Evolutionary conservation across 2,888 invertebrate genomes (phyloP).

Genomic region (Venustoraphidia nigricollis): DNA sequence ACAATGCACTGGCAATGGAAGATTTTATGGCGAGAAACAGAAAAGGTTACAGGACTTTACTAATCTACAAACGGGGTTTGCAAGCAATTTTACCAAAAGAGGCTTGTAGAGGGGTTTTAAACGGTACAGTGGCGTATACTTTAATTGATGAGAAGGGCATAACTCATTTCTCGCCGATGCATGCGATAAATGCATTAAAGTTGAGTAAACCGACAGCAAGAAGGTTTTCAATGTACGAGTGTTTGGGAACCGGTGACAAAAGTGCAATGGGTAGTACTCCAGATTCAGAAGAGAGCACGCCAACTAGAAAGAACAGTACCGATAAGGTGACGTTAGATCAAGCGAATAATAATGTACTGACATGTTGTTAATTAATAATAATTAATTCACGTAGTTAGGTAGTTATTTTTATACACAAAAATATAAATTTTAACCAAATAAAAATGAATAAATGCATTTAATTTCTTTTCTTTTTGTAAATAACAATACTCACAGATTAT

Average conservation of each 20-base stretch:
- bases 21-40: constrained; percentile 50
- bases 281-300: constrained; percentile 31
- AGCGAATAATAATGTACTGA: constrained; percentile 1
- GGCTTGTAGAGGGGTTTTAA: constrained; percentile 54
- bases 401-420: no score
- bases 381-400: background rate
- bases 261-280: constrained; percentile 31
- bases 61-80: constrained; percentile 57
- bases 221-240: constrained; percentile 50
- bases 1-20: constrained; percentile 62
- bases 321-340: constrained; percentile 4
- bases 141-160: constrained; percentile 64
- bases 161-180: constrained; percentile 57
- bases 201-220: constrained; percentile 47
- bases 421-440: no score
- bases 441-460: no score
- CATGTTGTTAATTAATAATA: constrained; percentile 3
- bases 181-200: constrained; percentile 55
- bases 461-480: no score
- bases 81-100: constrained; percentile 66
- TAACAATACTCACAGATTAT: no score
- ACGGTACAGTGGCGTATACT: constrained; percentile 59
- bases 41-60: constrained; percentile 39
- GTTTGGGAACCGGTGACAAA: constrained; percentile 37
- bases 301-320: background rate